Base-by-base conservation (phyloP, 1,140 invertebrate species). In the Hyles vespertilio region DNA sequence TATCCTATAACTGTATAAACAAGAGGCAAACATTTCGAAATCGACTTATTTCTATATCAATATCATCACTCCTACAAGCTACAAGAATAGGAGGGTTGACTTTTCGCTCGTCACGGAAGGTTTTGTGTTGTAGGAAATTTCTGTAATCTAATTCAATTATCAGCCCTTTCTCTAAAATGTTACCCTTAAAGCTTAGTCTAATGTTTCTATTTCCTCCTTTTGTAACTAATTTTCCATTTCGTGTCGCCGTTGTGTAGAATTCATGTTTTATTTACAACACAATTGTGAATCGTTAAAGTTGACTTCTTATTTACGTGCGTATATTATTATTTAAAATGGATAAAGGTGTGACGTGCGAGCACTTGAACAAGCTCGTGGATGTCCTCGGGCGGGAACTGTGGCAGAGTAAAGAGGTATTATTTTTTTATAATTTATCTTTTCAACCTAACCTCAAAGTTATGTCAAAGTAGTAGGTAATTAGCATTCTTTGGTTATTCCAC, bases 41-140 rank as follows among this genome's bases (percentile, higher is more conserved):
- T 40, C 36, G 8, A 40, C 36, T 5, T 40, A 40, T 5, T 40
- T 5, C 8, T 40, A 5, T 40, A 40, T 40, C 36, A 40, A 40
- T 40, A 40, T 40, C 36, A 40, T 40, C 36, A 40, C 8, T 40
- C 36, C 8, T 40, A 40, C 36, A 5, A 40, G 36, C 8, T 40
- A 40, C 36, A 5, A 40, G 36, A 40, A 40, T 40, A 40, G 5
- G 36, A 40, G 51, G 53, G 32, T 68, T 81, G 81, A 85, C 81
- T 86, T 88, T 87, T 88, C 80, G 83, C 82, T 86, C 72, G 83
- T 88, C 85, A 87, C 83, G 79, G 73, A 81, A 80, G 72, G 73
- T 74, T 87, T 85, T 76, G 75, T 81, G 74, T 84, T 78, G 54
- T 67, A 84, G 74, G 72, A 87, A 88, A 81, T 88, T 86, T 85